Conservation (phyloP, 2,888 invertebrate genomes). For the Oscheius sp. region DNA sequence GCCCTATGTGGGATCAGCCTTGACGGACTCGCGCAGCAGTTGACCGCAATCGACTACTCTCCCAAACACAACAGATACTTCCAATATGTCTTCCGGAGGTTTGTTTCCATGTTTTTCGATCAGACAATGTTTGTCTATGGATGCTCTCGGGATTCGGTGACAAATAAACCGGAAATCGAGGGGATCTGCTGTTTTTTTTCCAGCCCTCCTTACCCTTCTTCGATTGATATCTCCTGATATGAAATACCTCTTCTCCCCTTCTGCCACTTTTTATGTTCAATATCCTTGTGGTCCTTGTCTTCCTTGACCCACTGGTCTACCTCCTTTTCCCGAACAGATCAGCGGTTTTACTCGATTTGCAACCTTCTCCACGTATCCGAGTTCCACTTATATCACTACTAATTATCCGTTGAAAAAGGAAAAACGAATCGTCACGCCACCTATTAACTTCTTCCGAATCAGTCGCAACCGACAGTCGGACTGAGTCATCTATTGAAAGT, state of each 20-base stretch:
- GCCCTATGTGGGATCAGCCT: constrained; percentile 25
- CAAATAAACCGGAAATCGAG: neutral
- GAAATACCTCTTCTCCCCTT: too few relatives aligned
- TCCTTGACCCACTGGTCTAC: neutral
- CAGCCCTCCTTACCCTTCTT: too few relatives aligned
- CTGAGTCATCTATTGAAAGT: constrained; percentile 11
- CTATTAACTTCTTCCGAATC: neutral
- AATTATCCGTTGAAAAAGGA: neutral
- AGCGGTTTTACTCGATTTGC: neutral
- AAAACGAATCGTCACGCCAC: constrained; percentile 8
- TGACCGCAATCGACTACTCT: constrained; percentile 18
- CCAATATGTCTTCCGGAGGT: constrained; percentile 26
- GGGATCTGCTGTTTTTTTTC: neutral
- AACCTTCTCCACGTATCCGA: constrained; percentile 4
- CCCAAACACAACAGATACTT: neutral
- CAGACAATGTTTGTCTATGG: neutral
- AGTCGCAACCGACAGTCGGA: neutral
- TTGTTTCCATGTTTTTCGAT: constrained; percentile 3
- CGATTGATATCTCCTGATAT: too few relatives aligned
- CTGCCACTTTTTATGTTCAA: neutral
- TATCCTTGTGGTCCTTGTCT: constrained; percentile 2
- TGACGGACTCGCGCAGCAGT: constrained; percentile 12
- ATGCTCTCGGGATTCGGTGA: neutral
- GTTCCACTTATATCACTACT: neutral
- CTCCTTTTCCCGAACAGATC: constrained; percentile 7